These are phyloP conservation scores for Rotaria socialis DNA, from an alignment of 2,888 invertebrate genomes.

Conservation along the genomic window DNA sequence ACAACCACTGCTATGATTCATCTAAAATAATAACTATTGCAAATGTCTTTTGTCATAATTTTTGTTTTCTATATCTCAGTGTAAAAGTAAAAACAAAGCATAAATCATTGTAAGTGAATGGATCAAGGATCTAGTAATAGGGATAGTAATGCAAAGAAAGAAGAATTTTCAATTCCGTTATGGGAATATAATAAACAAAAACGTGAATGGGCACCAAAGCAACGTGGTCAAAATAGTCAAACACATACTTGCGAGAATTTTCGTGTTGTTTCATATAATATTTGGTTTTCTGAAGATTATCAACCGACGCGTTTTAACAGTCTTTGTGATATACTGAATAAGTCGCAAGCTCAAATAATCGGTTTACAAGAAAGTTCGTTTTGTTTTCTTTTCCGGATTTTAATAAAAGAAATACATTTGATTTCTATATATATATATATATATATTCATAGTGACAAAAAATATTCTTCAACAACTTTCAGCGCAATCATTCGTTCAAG, in stretches of 20 bases:
- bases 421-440: too few relatives aligned
- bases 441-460: background rate
- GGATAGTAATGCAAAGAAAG: background rate
- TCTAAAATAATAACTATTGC: too few relatives aligned
- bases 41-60: too few relatives aligned
- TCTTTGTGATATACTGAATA: background rate
- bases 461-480: background rate
- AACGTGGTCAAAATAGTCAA: background rate
- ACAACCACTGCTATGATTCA: too few relatives aligned
- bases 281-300: background rate
- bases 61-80: too few relatives aligned
- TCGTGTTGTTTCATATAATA: constrained; percentile 9
- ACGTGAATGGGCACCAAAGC: background rate
- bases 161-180: background rate
- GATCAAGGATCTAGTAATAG: background rate
- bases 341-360: background rate
- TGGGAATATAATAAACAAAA: background rate
- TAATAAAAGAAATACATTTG: background rate
- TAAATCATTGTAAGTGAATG: background rate
- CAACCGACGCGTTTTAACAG: background rate
- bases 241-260: background rate
- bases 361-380: constrained; percentile 15
- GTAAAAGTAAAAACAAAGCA: background rate
- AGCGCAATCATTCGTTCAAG: background rate
- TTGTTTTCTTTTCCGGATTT: background rate